Base-by-base conservation (phyloP, 2,888 invertebrate species). In the Podotricha telesiphe region DNA sequence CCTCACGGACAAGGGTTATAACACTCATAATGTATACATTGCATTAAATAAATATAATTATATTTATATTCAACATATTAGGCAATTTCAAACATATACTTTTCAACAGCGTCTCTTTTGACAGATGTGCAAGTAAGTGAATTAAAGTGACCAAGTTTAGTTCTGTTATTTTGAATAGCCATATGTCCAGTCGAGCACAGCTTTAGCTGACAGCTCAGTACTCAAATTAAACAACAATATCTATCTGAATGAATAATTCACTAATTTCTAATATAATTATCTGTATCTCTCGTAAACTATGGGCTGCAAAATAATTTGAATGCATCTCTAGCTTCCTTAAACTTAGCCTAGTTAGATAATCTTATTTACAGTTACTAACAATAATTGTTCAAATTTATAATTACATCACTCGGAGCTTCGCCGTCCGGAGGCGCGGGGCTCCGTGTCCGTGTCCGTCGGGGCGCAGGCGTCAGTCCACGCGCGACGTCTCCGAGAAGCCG, bases 321-420 rank as follows among this genome's bases (percentile, higher is more conserved):
- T 85, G 88, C 88, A 86, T 82, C 82, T 80, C 90, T 91, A 92
- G 89, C 88, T 86, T 87, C 77, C 76, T 88, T 88, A 90, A 81
- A 80, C 87, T 88, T 89, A 62, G 62, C 48, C 82, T 89, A 89
- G 77, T 83, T 90, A 91, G 79, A 86, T 85, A 88, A 90, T 91
- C 86, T 91, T 92, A 91, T 92, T 82, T 92, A 92, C 92, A 92
- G 82, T 80, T 76, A 86, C 83, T 87, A 86, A 82, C 82, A 79
- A 82, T 86, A 88, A 89, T 88, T 86, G 89, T 89, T 90, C 89
- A 87, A 77, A 81, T 82, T 76, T 82, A 78, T 81, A 84, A 78
- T 82, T 84, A 85, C 80, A 84, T 82, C 81, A 84, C 80, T 81
- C 79, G 78, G 79, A 78, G 75, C 69, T 50, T 59, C 74, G 73